Evolutionary conservation across 1,140 invertebrate genomes (phyloP).

Genomic region (Meloidogyne exigua): DNA sequence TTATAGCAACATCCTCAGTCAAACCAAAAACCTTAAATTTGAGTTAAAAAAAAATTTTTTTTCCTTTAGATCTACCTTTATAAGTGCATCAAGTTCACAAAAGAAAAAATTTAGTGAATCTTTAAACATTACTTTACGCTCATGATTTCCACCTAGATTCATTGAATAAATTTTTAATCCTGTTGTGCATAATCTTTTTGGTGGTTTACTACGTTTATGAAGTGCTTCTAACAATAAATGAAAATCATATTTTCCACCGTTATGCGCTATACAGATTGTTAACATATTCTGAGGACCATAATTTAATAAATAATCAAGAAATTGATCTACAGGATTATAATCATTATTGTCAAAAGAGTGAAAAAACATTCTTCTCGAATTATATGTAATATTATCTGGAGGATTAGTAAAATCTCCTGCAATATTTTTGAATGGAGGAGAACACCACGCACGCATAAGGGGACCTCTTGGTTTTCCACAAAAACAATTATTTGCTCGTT

Average conservation of each 20-base stretch:
- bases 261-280: not conserved
- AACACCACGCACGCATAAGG: not conserved
- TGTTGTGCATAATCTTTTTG: conserved; percentile 12
- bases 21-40: no score
- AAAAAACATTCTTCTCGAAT: no score
- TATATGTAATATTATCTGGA: no score
- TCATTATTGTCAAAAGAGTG: no score
- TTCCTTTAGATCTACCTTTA: no score
- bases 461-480: not conserved
- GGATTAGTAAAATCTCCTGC: no score
- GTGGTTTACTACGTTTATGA: not conserved
- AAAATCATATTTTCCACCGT: no score
- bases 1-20: not conserved
- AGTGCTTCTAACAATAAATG: no score
- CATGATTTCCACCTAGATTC: not conserved
- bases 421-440: no score
- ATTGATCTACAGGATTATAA: no score
- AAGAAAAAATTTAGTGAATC: conserved; percentile 25
- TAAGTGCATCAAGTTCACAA: conserved; percentile 13
- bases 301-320: conserved; percentile 14
- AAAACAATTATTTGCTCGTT: not conserved
- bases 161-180: conserved; percentile 22
- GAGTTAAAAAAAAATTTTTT: no score
- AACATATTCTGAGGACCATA: not conserved
- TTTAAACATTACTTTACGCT: conserved; percentile 12